Percentiles rank a stretch among this genome's conserved stretches.
These are phyloP conservation scores for Vulpes vulpes DNA, from an alignment of 2,113 vertebrate species.

Conservation along the genomic window DNA sequence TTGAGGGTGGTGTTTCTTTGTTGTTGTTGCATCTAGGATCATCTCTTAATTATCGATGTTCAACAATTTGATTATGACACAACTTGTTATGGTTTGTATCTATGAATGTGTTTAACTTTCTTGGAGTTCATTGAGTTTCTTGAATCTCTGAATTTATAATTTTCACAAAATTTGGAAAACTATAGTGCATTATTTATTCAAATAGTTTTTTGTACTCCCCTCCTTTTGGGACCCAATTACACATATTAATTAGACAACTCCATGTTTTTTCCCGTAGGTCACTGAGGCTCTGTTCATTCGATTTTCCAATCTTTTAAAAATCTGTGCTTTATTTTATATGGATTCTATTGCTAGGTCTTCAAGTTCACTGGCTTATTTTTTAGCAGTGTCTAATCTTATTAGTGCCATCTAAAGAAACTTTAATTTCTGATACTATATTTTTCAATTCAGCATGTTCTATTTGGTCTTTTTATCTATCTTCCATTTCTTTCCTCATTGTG, in stretches of 20 bases:
- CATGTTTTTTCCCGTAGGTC: neutral
- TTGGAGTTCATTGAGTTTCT: neutral
- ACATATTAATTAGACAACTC: neutral
- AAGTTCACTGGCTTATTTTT: constrained; percentile 19
- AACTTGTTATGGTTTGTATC: neutral
- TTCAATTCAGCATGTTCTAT: neutral
- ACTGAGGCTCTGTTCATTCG: neutral
- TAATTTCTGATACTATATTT: neutral
- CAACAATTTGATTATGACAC: neutral
- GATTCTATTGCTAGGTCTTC: neutral
- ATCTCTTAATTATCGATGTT: neutral
- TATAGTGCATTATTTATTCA: neutral
- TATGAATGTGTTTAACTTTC: neutral
- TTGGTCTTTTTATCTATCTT: neutral
- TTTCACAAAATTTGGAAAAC: constrained; percentile 25
- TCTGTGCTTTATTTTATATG: neutral
- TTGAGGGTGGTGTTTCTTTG: too few species aligned
- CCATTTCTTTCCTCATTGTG: neutral
- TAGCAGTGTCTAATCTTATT: neutral
- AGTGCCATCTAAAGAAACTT: neutral
- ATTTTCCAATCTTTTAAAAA: neutral
- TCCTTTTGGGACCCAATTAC: neutral
- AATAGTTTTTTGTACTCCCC: neutral
- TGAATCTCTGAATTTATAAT: constrained; percentile 1
- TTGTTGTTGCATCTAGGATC: neutral